Base-by-base conservation (phyloP, 2,888 invertebrate species). In the Nematopogon swammerdamellus region DNA sequence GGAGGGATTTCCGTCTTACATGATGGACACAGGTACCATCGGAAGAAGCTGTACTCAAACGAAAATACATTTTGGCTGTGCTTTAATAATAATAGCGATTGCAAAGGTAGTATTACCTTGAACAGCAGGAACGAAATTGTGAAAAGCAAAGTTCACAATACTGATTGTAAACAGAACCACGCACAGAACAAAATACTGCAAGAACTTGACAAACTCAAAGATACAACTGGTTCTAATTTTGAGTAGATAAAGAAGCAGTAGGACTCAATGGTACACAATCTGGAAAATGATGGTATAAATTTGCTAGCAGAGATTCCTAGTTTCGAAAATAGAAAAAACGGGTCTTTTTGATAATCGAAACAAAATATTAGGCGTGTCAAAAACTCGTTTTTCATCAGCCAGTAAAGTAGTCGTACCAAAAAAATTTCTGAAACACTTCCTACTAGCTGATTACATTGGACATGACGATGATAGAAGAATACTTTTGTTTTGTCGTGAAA, bases 101-200 rank as follows among this genome's bases (percentile, higher is more conserved):
- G 48, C 36, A 45, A 45, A 44, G 50, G 50, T 10, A 47, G 48
- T 36, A 46, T 50, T 45, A 50, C 50, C 17, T 48, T 50, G 10
- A 50, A 48, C 42, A 44, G 20, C 36, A 47, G 36, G 36, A 50
- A 50, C 45, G 47, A 50, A 50, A 36, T 50, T 10, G 48, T 50
- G 42, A 48, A 47, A 36, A 44, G 44, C 17, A 50, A 50, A 47
- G 36, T 46, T 48, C 25, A 30, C 30, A 25, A 25, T 25, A 4
- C 25, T 25, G 25, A 25, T 17, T 49, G 46, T 25, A 49, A 45
- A 45, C 49, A 46, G 29, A 36, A 51, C 29, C 36, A 43, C 16
- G 48, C 49, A 49, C 44, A 48, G 25, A 49, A 50, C 49, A 51
- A 46, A 51, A 48, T 51, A 44, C 29, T 46, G 25, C 48, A 51